Conservation (phyloP, 23 tunicate genomes). For the Ascidia mentula region DNA sequence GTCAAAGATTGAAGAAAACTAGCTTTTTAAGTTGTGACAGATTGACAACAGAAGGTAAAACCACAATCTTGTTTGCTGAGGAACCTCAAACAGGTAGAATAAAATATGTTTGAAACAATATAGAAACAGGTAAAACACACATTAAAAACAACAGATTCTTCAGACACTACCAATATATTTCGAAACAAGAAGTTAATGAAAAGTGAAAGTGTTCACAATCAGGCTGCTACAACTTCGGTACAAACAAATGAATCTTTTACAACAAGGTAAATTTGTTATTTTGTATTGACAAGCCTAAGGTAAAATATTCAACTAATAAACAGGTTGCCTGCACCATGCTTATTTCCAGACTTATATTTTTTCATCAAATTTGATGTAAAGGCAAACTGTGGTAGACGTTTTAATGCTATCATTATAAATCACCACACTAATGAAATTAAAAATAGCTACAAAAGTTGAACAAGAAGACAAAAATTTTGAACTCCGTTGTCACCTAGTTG, state of each 20-base stretch:
- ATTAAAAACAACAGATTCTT: conserved; percentile 15
- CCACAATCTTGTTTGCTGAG: conserved; percentile 52
- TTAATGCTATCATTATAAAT: too few species aligned
- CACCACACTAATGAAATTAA: too few species aligned
- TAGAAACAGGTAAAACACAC: too few species aligned
- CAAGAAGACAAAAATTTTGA: too few species aligned
- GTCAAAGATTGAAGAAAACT: conserved; percentile 49
- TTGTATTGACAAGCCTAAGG: background rate
- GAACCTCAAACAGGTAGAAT: conserved; percentile 50
- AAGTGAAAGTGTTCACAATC: background rate
- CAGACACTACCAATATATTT: conserved; percentile 24
- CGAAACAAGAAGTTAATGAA: conserved; percentile 9
- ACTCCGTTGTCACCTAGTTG: too few species aligned
- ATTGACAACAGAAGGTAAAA: conserved; percentile 26
- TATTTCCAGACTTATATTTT: background rate
- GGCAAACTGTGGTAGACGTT: too few species aligned
- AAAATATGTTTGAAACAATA: background rate
- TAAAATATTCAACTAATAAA: background rate
- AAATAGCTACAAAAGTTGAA: too few species aligned
- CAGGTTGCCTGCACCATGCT: background rate
- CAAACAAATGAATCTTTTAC: conserved; percentile 24
- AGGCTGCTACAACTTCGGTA: background rate
- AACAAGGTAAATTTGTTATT: background rate
- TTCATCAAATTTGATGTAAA: background rate
- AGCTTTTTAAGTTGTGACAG: background rate